Evolutionary conservation across 2,797 vertebrate genomes (phyloP), one percentile per base, ranked within the genome.

Genomic region (Phataginus tricuspis): DNA sequence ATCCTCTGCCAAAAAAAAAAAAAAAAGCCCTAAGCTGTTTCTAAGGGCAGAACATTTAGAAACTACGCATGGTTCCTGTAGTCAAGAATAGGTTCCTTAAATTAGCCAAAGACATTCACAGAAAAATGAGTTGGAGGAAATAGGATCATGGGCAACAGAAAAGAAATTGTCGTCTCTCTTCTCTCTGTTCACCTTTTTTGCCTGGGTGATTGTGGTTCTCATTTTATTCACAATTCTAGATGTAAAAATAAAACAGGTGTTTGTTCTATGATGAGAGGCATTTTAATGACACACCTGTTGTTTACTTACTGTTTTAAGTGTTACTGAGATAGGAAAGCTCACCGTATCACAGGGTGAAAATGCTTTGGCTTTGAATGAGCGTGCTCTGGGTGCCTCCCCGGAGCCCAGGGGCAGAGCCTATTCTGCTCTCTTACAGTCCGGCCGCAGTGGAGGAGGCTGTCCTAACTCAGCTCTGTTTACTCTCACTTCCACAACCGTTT

Each of bases 1-100:
- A 51, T 3, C 13, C 51, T 69, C 45, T 12, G 45, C 45, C 10
- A 45, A 45, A 45, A 45, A 45, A 45, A 39, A 68, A 55, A 66
- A 68, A 87, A 86, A 37, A 51, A 92, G 94, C 8, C 34, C 34
- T 91, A 95, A 96, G 96, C 86, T 95, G 45, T 95, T 96, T 90
- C 78, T 93, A 93, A 95, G 96, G 95, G 88, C 94, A 84, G 89
- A 97, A 94, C 90, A 96, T 97, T 97, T 97, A 96, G 96, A 97
- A 97, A 91, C 92, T 95, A 90, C 95, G 97, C 96, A 97, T 96
- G 96, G 88, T 95, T 95, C 79, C 91, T 96, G 39, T 96, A 84
- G 94, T 94, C 82, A 83, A 94, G 96, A 94, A 97, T 96, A 97
- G 85, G 83, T 84, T 95, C 86, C 64, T 96, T 96, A 95, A 92